Evolutionary conservation across 2,797 vertebrate species (phyloP), one percentile per base, ranked within the genome.

Genomic region (Enteromius fasciolatus): DNA sequence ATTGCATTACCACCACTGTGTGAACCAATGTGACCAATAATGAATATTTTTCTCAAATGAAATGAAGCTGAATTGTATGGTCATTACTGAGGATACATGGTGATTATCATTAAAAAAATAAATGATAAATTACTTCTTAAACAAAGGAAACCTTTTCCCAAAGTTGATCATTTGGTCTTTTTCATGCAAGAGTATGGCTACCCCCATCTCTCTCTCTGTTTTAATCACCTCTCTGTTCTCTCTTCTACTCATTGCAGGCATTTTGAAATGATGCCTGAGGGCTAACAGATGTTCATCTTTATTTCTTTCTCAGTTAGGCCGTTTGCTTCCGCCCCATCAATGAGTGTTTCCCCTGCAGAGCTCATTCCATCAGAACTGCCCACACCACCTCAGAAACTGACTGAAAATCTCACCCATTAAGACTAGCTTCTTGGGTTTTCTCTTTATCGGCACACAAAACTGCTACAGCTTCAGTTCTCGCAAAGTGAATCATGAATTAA

Each of bases 201-300:
- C 41, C 11, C n/a, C 50, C 15, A 36, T 46, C 48, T 54, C 17
- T 57, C 39, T 54, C 67, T 6, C 41, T 28, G 39, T 11, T 46
- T 76, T 46, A 67, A 70, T 33, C 57, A 14, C 54, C 23, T 33
- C 84, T 50, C 80, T 70, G n/a, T 15, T 48, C 10, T 54, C 25
- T 23, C 57, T 33, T 54, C 11, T 73, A 63, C n/a, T 36, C 73
- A 17, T 85, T 23, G 80, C 89, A 91, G 88, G 90, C 91, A 87
- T 93, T 92, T 91, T 89, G 87, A 93, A 88, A 90, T 88, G 85
- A 79, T 72, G 92, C 94, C 92, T 90, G 39, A 84, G 91, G 93
- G 88, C 87, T 88, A 89, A 93, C 93, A 94, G 93, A 94, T 94
- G 93, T 93, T 92, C 79, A 39, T 5, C 81, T 77, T 89, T 83